Evolutionary conservation across 2,888 invertebrate species (phyloP).

Genomic region (Oscheius myriophilus): DNA sequence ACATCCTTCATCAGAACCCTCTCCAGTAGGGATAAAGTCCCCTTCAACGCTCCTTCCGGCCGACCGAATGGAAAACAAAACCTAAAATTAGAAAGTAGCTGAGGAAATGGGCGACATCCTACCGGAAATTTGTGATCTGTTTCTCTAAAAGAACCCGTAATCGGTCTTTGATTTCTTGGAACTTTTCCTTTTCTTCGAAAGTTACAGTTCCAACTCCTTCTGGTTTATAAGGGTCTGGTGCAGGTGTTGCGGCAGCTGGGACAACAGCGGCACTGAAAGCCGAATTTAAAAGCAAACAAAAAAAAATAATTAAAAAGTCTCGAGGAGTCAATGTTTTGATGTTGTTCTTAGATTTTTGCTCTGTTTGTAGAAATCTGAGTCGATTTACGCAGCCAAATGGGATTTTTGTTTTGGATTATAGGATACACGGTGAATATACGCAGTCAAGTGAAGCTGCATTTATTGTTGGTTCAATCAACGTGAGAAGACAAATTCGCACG

Average conservation of each 20-base stretch:
- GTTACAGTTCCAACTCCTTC: slow-evolving; percentile 99
- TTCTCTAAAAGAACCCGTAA: slow-evolving; percentile 90
- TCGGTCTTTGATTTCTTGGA: slow-evolving; percentile 95
- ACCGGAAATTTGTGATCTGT: slow-evolving; percentile 98
- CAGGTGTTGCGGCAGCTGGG: slow-evolving; percentile 6
- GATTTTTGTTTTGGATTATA: too few relatives aligned
- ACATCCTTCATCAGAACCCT: slow-evolving; percentile 98
- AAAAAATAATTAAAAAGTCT: too few relatives aligned
- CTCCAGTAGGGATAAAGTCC: slow-evolving; percentile 92
- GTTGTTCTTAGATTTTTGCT: too few relatives aligned
- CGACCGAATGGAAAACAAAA: slow-evolving; percentile 98
- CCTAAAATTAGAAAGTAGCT: background rate
- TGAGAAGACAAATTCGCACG: too few relatives aligned
- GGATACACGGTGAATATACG: too few relatives aligned
- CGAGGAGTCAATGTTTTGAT: too few relatives aligned
- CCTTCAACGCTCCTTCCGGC: slow-evolving; percentile 96
- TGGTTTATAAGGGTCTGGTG: slow-evolving; percentile 36
- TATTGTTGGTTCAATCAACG: too few relatives aligned
- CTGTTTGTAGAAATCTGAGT: too few relatives aligned
- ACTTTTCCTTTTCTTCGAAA: slow-evolving; percentile 89
- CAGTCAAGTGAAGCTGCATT: too few relatives aligned
- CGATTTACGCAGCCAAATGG: too few relatives aligned
- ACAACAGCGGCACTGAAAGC: too few relatives aligned
- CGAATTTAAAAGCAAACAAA: too few relatives aligned
- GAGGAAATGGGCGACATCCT: slow-evolving; percentile 40